These are phyloP conservation scores for Hipparchia semele DNA, from an alignment of 2,888 invertebrate genomes.

Conservation along the genomic window DNA sequence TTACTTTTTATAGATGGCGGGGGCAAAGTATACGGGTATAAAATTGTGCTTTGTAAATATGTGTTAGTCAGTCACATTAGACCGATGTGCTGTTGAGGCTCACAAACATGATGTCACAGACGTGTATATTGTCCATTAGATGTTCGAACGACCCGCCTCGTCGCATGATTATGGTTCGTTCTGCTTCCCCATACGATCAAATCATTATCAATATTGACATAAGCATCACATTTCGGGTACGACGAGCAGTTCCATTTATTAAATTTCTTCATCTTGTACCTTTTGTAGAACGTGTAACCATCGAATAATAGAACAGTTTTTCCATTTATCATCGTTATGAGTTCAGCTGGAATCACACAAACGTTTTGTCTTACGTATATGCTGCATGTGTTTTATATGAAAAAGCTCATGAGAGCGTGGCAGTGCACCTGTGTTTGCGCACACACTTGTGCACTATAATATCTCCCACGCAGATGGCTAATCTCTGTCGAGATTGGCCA, in stretches of 20 bases:
- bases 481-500: too few species aligned
- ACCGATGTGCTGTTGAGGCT: not conserved
- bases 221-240: constrained; percentile 39
- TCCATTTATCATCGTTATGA: constrained; percentile 47
- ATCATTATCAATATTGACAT: constrained; percentile 31
- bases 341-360: constrained; percentile 34
- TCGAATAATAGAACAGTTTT: constrained; percentile 41
- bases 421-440: too few species aligned
- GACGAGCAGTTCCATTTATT: constrained; percentile 50
- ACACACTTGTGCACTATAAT: too few species aligned
- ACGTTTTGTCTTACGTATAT: not conserved
- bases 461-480: too few species aligned
- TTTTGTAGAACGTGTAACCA: constrained; percentile 43
- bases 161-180: constrained; percentile 33
- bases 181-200: constrained; percentile 24
- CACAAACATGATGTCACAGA: constrained; percentile 15
- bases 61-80: too few species aligned
- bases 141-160: constrained; percentile 13
- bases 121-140: constrained; percentile 28
- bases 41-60: too few species aligned
- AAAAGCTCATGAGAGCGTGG: too few species aligned
- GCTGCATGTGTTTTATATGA: not conserved
- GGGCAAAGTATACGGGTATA: too few species aligned
- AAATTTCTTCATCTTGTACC: constrained; percentile 37
- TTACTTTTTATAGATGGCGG: too few species aligned